These are phyloP conservation scores for Thaumetopoea pityocampa DNA, from an alignment of 1,140 invertebrate species.

Conservation along the genomic window DNA sequence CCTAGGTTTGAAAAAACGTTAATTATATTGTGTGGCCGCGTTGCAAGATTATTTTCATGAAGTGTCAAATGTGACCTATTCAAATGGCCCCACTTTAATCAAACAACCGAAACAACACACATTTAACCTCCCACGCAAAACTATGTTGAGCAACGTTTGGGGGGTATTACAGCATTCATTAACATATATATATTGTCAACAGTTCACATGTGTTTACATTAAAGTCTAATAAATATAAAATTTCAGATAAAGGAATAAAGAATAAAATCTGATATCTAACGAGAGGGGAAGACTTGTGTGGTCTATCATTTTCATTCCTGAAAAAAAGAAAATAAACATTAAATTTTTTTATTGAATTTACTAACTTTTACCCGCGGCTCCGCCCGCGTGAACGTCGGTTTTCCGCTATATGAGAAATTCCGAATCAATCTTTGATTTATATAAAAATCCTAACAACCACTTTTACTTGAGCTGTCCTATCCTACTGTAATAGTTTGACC, in stretches of 20 bases:
- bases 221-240: slow-evolving; percentile 64
- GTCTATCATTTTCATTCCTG: slow-evolving; percentile 65
- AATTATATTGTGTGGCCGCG: too few species aligned
- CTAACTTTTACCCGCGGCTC: too few species aligned
- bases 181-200: slow-evolving; percentile 69
- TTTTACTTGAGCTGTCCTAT: too few species aligned
- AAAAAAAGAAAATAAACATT: slow-evolving; percentile 30
- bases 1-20: too few species aligned
- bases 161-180: slow-evolving; percentile 41
- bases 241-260: slow-evolving; percentile 65
- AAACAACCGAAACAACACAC: slow-evolving; percentile 13
- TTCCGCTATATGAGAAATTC: too few species aligned
- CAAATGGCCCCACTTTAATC: too few species aligned
- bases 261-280: slow-evolving; percentile 67
- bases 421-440: too few species aligned
- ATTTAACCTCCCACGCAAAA: slow-evolving; percentile 36
- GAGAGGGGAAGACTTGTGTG: slow-evolving; percentile 69
- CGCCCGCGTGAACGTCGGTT: too few species aligned
- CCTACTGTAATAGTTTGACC: too few species aligned
- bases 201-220: slow-evolving; percentile 50
- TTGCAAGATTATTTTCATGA: too few species aligned
- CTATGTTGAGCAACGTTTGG: slow-evolving; percentile 63
- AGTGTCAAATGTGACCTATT: slow-evolving; percentile 5
- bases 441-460: too few species aligned
- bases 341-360: not conserved